Evolutionary conservation across 2,113 vertebrate species (phyloP).

Genomic region (Rhinolophus sinicus): DNA sequence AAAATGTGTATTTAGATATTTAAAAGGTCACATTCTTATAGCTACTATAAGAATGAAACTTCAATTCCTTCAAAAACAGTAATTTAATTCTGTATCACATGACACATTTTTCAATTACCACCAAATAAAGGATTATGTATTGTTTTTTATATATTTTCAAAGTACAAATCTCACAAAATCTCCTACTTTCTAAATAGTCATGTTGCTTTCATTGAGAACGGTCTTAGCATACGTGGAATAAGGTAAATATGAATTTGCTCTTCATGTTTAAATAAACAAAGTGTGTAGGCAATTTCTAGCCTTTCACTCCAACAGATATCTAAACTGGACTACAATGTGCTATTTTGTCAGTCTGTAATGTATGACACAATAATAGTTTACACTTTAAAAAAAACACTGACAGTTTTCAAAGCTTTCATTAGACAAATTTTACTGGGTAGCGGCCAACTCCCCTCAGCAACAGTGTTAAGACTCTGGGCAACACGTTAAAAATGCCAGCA

Average conservation of each 20-base stretch:
- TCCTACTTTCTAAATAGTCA: constrained; percentile 32
- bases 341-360: constrained; percentile 42
- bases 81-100: not conserved
- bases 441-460: constrained; percentile 25
- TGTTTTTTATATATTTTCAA: constrained; percentile 24
- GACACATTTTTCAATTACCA: constrained; percentile 36
- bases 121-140: not conserved
- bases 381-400: constrained; percentile 4
- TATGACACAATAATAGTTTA: constrained; percentile 11
- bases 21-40: constrained; percentile 17
- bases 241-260: constrained; percentile 42
- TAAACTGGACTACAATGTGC: constrained; percentile 37
- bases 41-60: not conserved
- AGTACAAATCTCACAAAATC: constrained; percentile 46
- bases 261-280: not conserved
- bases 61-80: constrained; percentile 45
- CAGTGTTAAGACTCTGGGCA: not conserved
- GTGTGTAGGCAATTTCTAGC: not conserved
- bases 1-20: not conserved
- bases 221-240: not conserved
- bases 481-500: constrained; percentile 14
- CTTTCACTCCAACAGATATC: constrained; percentile 29
- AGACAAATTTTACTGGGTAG: constrained; percentile 44
- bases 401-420: constrained; percentile 24
- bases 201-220: constrained; percentile 17